Evolutionary conservation across 2,888 invertebrate genomes (phyloP), one percentile per base, ranked within the genome.

Genomic region (Podotricha telesiphe): DNA sequence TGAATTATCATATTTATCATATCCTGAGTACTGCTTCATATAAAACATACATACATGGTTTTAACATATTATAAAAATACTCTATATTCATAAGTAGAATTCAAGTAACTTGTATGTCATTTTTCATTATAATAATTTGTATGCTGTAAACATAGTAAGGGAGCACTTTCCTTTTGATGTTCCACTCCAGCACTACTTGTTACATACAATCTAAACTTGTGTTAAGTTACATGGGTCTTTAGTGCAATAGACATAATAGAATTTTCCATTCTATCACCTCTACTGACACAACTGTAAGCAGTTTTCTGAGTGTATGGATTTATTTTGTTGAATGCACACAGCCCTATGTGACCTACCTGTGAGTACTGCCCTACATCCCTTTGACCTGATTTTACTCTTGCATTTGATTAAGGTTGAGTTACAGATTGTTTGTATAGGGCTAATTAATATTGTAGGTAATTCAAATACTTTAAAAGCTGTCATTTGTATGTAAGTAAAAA

Each of bases 271-370:
- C 81, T 79, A 77, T 76, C 84, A 85, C 82, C 81, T 82, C 78
- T 77, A 75, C 74, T 78, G 75, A 78, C 76, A 80, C 74, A 76
- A 79, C 73, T 79, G 79, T 78, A 82, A 70, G 76, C 74, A 74
- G 70, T 75, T 74, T 74, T 76, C 74, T 74, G 63, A 74, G 59
- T 77, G 77, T 63, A 65, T 55, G 42, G 62, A 66, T 79, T 77
- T 81, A 81, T 77, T 84, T 83, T 82, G 82, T 85, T 86, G 83
- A 83, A 81, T 86, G 84, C 83, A 86, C 86, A 86, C 80, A 76
- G 74, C 86, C 84, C 84, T 82, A 77, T 71, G 67, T 78, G 76
- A 79, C 77, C 79, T 77, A 79, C 81, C 79, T 82, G 78, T 80
- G 75, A 76, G 76, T 78, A 77, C 73, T 82, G 80, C 74, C 81